phyloP scores from a whole-genome alignment of 2,888 invertebrate genomes.

The Meloe dianella region DNA sequence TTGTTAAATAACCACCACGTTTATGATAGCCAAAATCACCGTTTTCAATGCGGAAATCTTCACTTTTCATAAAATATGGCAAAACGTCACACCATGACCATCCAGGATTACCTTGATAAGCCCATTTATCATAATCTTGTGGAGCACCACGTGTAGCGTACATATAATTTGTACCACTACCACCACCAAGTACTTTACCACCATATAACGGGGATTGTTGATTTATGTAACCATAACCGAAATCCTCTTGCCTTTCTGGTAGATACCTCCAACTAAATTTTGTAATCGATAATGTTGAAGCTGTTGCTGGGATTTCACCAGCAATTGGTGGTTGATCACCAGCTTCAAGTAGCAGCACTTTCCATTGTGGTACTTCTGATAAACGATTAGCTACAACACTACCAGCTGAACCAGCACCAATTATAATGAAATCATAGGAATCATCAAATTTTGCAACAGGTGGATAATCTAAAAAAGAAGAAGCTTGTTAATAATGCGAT shows the following conservation, averaged over 20 bases:
- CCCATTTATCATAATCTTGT: constrained; percentile 74
- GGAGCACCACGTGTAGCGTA: constrained; percentile 66
- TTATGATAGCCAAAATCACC: constrained; percentile 53
- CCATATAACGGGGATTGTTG: constrained; percentile 58
- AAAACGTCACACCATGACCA: constrained; percentile 61
- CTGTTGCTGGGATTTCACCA: constrained; percentile 59
- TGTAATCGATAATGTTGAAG: constrained; percentile 52
- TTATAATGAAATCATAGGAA: constrained; percentile 59
- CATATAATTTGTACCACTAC: constrained; percentile 58
- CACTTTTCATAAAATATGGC: constrained; percentile 53
- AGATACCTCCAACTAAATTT: constrained; percentile 57
- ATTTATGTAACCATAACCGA: constrained; percentile 52
- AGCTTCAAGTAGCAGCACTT: constrained; percentile 46
- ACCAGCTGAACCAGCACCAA: constrained; percentile 62
- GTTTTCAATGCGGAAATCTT: constrained; percentile 51
- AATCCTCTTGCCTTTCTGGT: constrained; percentile 44
- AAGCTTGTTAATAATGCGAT: too few species aligned
- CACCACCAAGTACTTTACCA: constrained; percentile 66
- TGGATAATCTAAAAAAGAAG: neutral
- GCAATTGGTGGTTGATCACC: constrained; percentile 47
- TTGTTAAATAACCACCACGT: constrained; percentile 41
- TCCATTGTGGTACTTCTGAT: constrained; percentile 58
- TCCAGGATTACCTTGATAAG: constrained; percentile 62
- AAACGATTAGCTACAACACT: constrained; percentile 62
- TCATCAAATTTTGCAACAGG: neutral